phyloP scores from a whole-genome alignment of 2,113 vertebrate species.

The Rhinopomastus cyanomelas region DNA sequence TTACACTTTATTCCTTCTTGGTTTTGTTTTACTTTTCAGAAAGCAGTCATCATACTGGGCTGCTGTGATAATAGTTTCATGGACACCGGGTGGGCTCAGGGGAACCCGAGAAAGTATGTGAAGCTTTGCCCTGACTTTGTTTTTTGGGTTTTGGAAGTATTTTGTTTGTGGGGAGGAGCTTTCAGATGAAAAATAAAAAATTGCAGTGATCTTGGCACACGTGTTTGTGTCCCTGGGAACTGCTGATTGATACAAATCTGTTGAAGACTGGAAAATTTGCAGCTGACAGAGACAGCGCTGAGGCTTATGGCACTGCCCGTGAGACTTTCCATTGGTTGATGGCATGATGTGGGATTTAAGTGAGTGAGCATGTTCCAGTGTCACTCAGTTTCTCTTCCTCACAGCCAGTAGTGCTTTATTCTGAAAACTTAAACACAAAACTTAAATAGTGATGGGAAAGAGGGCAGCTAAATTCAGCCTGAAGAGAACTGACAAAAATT shows the following conservation, averaged over 20 bases:
- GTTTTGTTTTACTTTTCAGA: not conserved
- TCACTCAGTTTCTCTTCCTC: not conserved
- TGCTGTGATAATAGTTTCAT: conserved; percentile 22
- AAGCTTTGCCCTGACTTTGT: not conserved
- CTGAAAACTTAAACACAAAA: not conserved
- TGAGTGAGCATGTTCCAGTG: not conserved
- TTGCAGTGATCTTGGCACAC: not conserved
- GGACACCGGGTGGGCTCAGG: not conserved
- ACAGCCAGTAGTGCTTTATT: not conserved
- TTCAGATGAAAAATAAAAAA: not conserved
- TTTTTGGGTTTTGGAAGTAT: too few relatives aligned
- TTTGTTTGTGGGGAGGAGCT: not conserved
- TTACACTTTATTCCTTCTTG: not conserved
- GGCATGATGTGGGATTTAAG: not conserved
- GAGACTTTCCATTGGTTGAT: not conserved
- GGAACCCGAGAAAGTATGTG: not conserved
- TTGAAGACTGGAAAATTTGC: conserved; percentile 38
- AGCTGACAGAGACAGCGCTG: not conserved
- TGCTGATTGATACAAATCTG: conserved; percentile 52
- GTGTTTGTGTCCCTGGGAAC: conserved; percentile 26
- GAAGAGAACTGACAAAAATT: not conserved
- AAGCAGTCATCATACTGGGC: not conserved
- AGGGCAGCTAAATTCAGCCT: not conserved
- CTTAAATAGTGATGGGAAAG: accelerated
- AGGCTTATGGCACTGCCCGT: not conserved